phyloP scores from a whole-genome alignment of 2,797 vertebrate genomes.

The Denticeps clupeoides region DNA sequence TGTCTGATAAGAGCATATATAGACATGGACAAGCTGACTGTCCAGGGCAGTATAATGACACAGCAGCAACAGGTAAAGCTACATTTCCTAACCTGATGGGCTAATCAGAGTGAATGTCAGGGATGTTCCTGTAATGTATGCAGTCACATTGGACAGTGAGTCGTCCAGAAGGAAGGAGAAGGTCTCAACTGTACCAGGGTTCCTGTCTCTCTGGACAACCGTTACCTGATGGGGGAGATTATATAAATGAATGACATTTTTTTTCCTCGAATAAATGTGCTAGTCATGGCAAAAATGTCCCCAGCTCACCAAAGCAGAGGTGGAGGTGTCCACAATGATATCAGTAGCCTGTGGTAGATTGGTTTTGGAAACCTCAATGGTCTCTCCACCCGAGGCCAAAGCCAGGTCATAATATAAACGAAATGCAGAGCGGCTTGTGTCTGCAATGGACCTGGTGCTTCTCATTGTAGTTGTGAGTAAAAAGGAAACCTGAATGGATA shows the following conservation, averaged over 20 bases:
- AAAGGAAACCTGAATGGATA: constrained; percentile 47
- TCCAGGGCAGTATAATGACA: too few relatives aligned
- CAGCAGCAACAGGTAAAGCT: too few relatives aligned
- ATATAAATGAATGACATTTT: too few relatives aligned
- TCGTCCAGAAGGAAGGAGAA: constrained; percentile 49
- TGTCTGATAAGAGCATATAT: too few relatives aligned
- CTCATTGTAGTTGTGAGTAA: constrained; percentile 6
- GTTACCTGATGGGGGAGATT: too few relatives aligned
- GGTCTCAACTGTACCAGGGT: constrained; percentile 33
- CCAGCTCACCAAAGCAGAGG: constrained; percentile 51
- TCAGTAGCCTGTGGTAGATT: constrained; percentile 49
- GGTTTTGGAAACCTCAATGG: constrained; percentile 46
- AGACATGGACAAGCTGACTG: too few relatives aligned
- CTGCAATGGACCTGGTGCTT: constrained; percentile 15
- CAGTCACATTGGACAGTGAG: constrained; percentile 49
- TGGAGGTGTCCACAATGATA: constrained; percentile 57
- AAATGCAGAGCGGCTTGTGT: constrained; percentile 9
- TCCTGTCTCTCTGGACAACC: constrained; percentile 44
- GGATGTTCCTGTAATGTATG: constrained; percentile 51
- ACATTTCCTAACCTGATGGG: constrained; percentile 18
- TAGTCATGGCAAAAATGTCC: not conserved
- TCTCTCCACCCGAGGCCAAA: constrained; percentile 56
- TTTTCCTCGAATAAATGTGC: not conserved
- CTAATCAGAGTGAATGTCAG: constrained; percentile 44
- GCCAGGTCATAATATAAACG: constrained; percentile 48